Evolutionary conservation across 2,888 invertebrate genomes (phyloP), one percentile per base, ranked within the genome.

Genomic region (Sisyra terminalis): DNA sequence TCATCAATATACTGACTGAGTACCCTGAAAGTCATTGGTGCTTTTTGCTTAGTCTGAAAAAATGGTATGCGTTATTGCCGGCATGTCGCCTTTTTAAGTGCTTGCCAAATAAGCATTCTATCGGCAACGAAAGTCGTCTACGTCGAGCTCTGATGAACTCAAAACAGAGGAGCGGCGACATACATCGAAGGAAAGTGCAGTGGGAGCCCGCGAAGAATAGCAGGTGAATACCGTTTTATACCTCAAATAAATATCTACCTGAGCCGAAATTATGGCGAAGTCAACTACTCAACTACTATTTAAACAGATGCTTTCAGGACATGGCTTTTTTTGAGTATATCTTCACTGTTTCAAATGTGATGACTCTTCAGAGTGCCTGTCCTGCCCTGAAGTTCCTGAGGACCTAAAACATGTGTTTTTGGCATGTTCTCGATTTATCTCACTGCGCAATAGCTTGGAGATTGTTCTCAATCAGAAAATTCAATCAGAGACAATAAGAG

Each of bases 201-300:
- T 44, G 31, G 39, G 34, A 34, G 5, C 10, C 15, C 17, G 30
- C 29, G 16, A 39, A 2, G 2, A 44, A 37, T 29, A 44, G 41
- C 2, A n/a, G 24, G 16, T 46, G 41, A 44, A 46, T 10, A 35
- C 4, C 16, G 32, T 5, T 35, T 44, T 10, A 44, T 41, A 14
- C 31, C 44, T 9, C n/a, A 34, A 4, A 7, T 46, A 3, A 16
- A 40, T 4, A 14, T 5, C 11, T 46, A 40, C 40, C 8, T 29
- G 8, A 16, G 29, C 4, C 24, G 44, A 13, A 31, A 32, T 7
- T 31, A 32, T 29, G 44, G 44, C 2, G 40, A 44, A 11, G 32
- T 44, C 13, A 40, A 44, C 44, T 40, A 40, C 34, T 44, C n/a
- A n/a, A n/a, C n/a, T n/a, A n/a, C n/a, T n/a, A n/a, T n/a, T n/a